phyloP scores from a whole-genome alignment of 2,888 invertebrate species.

The Drosophila pseudotalamancana region DNA sequence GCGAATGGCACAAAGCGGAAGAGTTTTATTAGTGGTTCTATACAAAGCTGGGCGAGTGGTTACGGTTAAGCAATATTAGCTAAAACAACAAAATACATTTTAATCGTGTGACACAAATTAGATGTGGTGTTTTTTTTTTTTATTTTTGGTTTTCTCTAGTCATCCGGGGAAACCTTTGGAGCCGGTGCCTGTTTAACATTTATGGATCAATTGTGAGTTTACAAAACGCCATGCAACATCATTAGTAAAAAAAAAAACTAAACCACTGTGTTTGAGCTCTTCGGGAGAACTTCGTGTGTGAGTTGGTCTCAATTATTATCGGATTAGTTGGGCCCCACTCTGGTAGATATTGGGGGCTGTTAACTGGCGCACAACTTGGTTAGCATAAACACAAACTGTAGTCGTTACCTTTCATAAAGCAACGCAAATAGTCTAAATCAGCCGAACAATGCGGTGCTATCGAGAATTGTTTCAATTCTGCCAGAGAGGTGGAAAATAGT shows the following conservation, averaged over 20 bases:
- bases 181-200: conserved; percentile 16
- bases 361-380: conserved; percentile 48
- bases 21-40: conserved; percentile 27
- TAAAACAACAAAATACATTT: conserved; percentile 25
- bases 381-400: conserved; percentile 42
- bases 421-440: conserved; percentile 84
- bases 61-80: conserved; percentile 35
- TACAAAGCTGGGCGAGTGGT: conserved; percentile 1
- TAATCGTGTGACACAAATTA: conserved; percentile 47
- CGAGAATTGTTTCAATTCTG: conserved; percentile 82
- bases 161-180: conserved; percentile 16
- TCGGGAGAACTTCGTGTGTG: conserved; percentile 5
- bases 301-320: conserved; percentile 13
- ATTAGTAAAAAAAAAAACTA: conserved; percentile 48
- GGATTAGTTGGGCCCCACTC: conserved; percentile 33
- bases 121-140: conserved; percentile 19
- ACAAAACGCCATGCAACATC: conserved; percentile 40
- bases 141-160: no score
- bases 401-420: conserved; percentile 84
- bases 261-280: background rate
- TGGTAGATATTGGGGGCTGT: conserved; percentile 29
- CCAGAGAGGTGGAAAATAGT: conserved; percentile 16
- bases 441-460: conserved; percentile 84
- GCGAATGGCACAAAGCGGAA: conserved; percentile 54
- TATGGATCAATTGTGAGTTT: conserved; percentile 19